Percentiles rank a stretch among this genome's conserved stretches.
These are phyloP conservation scores for Spinus pinus DNA, from an alignment of 2,797 vertebrate genomes.

Conservation along the genomic window DNA sequence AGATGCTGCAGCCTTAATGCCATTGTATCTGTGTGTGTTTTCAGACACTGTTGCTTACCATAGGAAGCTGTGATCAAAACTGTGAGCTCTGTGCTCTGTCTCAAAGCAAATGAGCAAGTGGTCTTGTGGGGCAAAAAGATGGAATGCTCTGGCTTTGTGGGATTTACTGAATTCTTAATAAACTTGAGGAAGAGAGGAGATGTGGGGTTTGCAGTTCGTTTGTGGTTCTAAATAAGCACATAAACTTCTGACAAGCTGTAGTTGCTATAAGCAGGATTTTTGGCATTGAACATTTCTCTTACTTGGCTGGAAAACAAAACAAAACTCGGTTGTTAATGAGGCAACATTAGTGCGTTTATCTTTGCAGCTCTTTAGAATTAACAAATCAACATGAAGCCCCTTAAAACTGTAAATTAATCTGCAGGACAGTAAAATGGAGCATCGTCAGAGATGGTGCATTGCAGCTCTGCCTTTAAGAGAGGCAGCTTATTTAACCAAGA, in stretches of 20 bases:
- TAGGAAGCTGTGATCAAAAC: not conserved
- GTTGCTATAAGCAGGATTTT: not conserved
- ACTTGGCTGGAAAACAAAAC: not conserved
- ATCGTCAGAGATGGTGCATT: not conserved
- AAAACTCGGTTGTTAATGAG: not conserved
- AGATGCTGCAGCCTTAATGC: not conserved
- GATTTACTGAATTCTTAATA: not conserved
- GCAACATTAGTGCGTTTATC: not conserved
- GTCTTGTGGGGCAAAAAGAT: not conserved
- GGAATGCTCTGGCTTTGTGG: not conserved
- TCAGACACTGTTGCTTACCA: not conserved
- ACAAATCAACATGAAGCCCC: not conserved
- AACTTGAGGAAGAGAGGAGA: not conserved
- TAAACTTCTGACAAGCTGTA: slow-evolving; percentile 18
- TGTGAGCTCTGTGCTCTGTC: not conserved
- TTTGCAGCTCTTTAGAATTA: not conserved
- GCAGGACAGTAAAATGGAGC: not conserved
- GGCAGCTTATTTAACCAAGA: not conserved
- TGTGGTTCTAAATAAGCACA: not conserved
- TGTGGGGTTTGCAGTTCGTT: not conserved
- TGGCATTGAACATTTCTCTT: not conserved
- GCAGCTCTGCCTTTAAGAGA: slow-evolving; percentile 20
- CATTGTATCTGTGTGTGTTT: not conserved
- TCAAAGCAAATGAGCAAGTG: not conserved
- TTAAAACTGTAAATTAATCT: not conserved